Evolutionary conservation across 2,888 invertebrate genomes (phyloP).

Genomic region (Trachelus troglodyta): DNA sequence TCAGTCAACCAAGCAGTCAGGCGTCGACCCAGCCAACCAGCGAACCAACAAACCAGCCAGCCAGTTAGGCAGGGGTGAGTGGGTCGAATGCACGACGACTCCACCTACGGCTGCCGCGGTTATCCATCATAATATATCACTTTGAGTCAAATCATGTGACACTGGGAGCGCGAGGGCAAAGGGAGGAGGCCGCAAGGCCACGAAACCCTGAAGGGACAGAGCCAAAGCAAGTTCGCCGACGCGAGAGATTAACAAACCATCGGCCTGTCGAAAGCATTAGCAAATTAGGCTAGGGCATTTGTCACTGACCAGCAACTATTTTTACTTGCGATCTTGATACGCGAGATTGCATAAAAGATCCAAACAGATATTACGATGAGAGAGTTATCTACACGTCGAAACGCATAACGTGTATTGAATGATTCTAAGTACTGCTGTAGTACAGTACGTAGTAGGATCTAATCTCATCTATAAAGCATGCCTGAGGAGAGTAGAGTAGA

Average conservation of each 20-base stretch:
- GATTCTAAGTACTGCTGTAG: not conserved
- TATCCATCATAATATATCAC: conserved; percentile 36
- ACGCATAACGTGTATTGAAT: not conserved
- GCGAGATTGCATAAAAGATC: not conserved
- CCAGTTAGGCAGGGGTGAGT: conserved; percentile 1
- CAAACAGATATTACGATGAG: not conserved
- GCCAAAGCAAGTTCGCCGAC: not conserved
- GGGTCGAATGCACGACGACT: not conserved
- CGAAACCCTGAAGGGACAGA: conserved; percentile 8
- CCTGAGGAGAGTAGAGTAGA: not conserved
- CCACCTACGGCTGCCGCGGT: conserved; percentile 17
- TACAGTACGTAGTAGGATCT: not conserved
- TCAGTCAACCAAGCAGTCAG: not conserved
- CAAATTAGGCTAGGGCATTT: not conserved
- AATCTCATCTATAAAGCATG: not conserved
- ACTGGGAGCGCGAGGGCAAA: conserved; percentile 2
- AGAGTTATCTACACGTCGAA: not conserved
- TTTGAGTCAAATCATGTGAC: conserved; percentile 23
- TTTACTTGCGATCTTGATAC: not conserved
- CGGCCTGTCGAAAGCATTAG: not conserved
- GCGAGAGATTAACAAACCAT: conserved; percentile 11
- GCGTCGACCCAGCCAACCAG: not conserved
- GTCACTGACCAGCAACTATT: not conserved
- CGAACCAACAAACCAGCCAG: not conserved
- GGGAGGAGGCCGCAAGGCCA: not conserved